phyloP scores from a whole-genome alignment of 2,888 invertebrate genomes.

The Pseudococcus longispinus region DNA sequence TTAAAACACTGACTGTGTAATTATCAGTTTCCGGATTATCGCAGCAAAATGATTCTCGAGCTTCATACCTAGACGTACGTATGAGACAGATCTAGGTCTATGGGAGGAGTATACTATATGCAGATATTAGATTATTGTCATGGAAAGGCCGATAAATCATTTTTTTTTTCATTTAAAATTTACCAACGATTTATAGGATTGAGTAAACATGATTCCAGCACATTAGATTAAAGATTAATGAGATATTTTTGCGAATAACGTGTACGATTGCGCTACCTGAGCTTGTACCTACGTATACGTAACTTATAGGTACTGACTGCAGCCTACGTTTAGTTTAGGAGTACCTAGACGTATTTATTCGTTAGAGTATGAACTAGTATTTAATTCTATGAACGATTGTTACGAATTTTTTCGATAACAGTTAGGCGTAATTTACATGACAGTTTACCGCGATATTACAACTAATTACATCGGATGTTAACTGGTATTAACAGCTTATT shows the following conservation, averaged over 20 bases:
- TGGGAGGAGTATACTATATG: neutral
- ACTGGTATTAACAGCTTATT: constrained; percentile 5
- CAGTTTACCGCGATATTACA: constrained; percentile 13
- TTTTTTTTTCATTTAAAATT: neutral
- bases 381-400: neutral
- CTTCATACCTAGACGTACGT: neutral
- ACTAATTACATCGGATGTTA: constrained; percentile 14
- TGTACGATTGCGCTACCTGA: neutral
- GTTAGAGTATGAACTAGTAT: neutral
- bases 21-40: neutral
- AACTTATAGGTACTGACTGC: neutral
- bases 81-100: neutral
- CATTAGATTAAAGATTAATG: neutral
- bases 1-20: neutral
- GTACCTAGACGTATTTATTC: neutral
- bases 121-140: neutral
- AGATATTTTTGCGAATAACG: neutral
- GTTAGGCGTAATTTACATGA: constrained; percentile 32
- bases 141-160: neutral
- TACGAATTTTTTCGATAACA: constrained; percentile 6
- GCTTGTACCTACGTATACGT: neutral
- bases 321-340: neutral
- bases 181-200: neutral
- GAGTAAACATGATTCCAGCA: neutral
- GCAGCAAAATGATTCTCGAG: neutral